phyloP scores from a whole-genome alignment of 2,113 vertebrate species.

The Hystrix cristata region DNA sequence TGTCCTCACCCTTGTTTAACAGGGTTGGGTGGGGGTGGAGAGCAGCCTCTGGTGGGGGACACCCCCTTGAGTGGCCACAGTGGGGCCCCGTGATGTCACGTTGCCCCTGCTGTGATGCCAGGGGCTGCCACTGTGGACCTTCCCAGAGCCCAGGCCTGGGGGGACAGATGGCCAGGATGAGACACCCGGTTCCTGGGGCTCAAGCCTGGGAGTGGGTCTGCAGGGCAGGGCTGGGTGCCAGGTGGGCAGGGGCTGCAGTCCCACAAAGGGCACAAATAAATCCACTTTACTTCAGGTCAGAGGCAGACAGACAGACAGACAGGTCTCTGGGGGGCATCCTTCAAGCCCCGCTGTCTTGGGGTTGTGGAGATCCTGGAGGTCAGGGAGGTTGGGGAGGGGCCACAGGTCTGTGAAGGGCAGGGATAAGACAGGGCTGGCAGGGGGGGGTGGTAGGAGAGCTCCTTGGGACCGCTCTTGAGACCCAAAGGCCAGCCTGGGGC shows the following conservation, averaged over 20 bases:
- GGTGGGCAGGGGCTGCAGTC: neutral
- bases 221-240: neutral
- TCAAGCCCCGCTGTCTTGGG: neutral
- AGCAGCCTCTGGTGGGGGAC: neutral
- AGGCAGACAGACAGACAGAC: neutral
- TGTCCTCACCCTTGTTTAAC: constrained; percentile 67
- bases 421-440: neutral
- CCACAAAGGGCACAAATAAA: neutral
- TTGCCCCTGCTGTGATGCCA: constrained; percentile 70
- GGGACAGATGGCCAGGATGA: neutral
- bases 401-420: neutral
- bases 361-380: neutral
- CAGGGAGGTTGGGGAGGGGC: neutral
- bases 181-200: neutral
- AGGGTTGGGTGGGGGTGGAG: constrained; percentile 63
- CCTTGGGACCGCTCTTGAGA: neutral
- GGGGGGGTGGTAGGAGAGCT: too few species aligned
- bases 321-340: rapidly evolving
- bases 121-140: constrained; percentile 56
- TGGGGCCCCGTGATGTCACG: constrained; percentile 69
- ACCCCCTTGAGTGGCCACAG: constrained; percentile 45
- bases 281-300: neutral
- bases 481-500: neutral
- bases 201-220: neutral
- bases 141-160: neutral